A percentile compares a stretch with the other conserved stretches of the same genome.
phyloP scores from a whole-genome alignment of 2,113 vertebrate species.

The Eolophus roseicapilla region DNA sequence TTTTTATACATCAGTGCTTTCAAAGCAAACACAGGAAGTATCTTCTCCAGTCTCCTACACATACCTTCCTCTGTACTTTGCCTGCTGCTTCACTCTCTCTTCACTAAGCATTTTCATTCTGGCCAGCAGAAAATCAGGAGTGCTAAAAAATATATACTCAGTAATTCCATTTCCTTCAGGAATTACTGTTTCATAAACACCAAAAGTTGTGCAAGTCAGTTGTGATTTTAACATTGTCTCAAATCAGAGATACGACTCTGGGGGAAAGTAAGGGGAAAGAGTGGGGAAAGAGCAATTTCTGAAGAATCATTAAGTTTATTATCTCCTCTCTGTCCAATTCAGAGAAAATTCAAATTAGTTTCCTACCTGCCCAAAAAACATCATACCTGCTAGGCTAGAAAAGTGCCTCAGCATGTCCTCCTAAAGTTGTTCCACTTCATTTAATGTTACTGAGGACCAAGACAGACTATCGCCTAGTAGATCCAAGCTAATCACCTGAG shows the following conservation, averaged over 20 bases:
- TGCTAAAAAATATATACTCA: background rate
- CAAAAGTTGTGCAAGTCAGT: background rate
- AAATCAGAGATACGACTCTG: background rate
- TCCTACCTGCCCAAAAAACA: background rate
- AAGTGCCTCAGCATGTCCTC: background rate
- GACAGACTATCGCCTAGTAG: background rate
- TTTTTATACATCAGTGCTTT: slow-evolving; percentile 68
- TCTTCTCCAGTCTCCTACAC: background rate
- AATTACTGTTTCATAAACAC: background rate
- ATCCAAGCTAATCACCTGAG: background rate
- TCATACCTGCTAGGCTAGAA: background rate
- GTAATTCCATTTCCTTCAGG: background rate
- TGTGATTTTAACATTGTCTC: background rate
- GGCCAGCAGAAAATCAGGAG: background rate
- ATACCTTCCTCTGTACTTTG: background rate
- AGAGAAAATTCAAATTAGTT: background rate
- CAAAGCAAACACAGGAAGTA: slow-evolving; percentile 58
- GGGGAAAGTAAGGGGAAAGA: background rate
- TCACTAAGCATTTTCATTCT: background rate
- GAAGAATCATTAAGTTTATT: background rate
- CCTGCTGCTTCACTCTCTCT: background rate
- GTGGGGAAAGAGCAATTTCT: background rate
- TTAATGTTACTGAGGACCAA: background rate
- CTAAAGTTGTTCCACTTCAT: background rate
- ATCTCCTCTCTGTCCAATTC: background rate